Evolutionary conservation across 2,888 invertebrate genomes (phyloP), one percentile per base, ranked within the genome.

Genomic region (Caenorhabditis drosophilae): DNA sequence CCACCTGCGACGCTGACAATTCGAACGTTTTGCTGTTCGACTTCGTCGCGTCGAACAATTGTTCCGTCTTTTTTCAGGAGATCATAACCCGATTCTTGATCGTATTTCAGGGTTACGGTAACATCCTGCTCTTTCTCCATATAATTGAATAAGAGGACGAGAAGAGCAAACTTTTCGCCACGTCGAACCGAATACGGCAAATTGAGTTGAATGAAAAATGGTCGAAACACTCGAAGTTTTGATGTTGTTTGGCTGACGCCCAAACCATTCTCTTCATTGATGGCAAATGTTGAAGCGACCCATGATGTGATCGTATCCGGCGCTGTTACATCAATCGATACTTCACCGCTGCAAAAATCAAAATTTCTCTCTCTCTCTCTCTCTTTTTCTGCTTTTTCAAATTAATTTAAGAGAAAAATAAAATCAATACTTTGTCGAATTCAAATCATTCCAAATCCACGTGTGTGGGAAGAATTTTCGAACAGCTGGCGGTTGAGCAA

Each of bases 151-250:
- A 82, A 73, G 22, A 83, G 68, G 7, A 81, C 80, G 45, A 94
- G 91, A 51, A 94, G 88, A 0, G 92, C 90, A 53, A 97, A 88
- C 9, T 91, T 90, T 87, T 98, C 98, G 23, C 93, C 94, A 67
- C 90, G 88, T 76, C 92, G 90, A 15, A 97, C 89, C 0, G 91
- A 90, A 77, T 91, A 90, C 0, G 97, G 97, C 47, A 96, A 85
- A 82, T 93, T 91, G 9, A 93, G 87, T 9, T 90, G 89, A 41
- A 95, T 89, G 73, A 91, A 91, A 84, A 97, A 92, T 11, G 90
- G 90, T 75, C 90, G 89, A 84, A 91, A 90, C 1, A 92, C 91
- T 86, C 89, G 88, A 50, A 89, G 85, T 89, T 81, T 81, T 11
- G 70, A 53, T 1, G 77, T 73, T 15, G 62, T 69, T 7, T 90